Evolutionary conservation across 2,888 invertebrate genomes (phyloP), one percentile per base, ranked within the genome.

Genomic region (Anaspis maculata): DNA sequence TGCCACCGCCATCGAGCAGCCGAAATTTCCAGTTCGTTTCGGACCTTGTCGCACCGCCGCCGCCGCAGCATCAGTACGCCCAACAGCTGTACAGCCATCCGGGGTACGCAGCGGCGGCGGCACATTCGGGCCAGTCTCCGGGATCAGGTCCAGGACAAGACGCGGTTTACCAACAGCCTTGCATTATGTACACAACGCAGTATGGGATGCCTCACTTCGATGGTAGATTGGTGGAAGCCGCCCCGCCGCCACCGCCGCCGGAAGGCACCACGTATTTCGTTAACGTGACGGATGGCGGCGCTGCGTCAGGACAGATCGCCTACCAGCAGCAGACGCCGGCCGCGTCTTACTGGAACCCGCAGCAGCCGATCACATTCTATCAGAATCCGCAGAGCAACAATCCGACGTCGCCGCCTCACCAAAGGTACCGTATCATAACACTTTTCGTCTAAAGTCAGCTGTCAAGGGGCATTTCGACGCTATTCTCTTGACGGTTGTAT

Each of bases 121-220:
- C 28, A 10, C n/a, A n/a, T n/a, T 27, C 25, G 25, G 19, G 19
- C 32, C 23, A 27, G 38, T 9, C 6, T 24, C 12, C 9, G 4
- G 41, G 41, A 12, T 13, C 37, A 3, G 29, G 30, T 2, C 26
- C 23, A 15, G 29, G 35, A 22, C 15, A 24, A 15, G 30, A 25
- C n/a, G 14, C 50, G 9, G 40, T 56, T 30, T 59, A 58, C 32
- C 59, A 59, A 26, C 62, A 54, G 31, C 56, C 60, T 2, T 63
- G 57, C 34, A 45, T 64, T 22, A 54, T 66, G 14, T 65, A 64
- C 40, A 46, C 54, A 6, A 25, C 53, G 5, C 57, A 61, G 3
- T 62, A 59, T 43, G 57, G 56, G 13, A 50, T 59, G 27, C 55
- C 56, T 13, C 56, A 55, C 13, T 66, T 49, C 34, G 64, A 64